Conservation (phyloP, 1,140 invertebrate genomes). For the Dreissena polymorpha region DNA sequence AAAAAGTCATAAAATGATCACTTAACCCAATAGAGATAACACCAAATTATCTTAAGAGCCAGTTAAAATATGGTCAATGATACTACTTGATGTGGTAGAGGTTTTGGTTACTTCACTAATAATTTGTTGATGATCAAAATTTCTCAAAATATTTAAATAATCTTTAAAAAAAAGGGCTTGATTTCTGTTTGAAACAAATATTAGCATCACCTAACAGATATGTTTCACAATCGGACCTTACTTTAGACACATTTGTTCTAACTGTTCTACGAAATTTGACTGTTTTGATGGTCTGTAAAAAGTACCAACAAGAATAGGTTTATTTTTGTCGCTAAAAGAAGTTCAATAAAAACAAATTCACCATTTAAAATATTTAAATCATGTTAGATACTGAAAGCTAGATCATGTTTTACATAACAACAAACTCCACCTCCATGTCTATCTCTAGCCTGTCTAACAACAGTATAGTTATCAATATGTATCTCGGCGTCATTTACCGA, state of each 20-base stretch:
- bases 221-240: conserved; percentile 6
- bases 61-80: conserved; percentile 8
- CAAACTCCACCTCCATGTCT: conserved; percentile 3
- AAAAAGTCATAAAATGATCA: conserved; percentile 26
- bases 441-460: conserved; percentile 5
- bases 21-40: conserved; percentile 11
- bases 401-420: conserved; percentile 1
- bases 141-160: conserved; percentile 14
- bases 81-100: background rate
- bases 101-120: conserved; percentile 6
- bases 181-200: conserved; percentile 30
- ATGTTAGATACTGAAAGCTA: conserved; percentile 1
- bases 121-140: conserved; percentile 14
- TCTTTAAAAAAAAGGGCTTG: background rate
- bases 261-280: conserved; percentile 14
- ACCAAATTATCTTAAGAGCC: background rate
- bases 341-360: conserved; percentile 31
- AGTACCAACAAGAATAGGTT: conserved; percentile 4
- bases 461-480: background rate
- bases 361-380: conserved; percentile 24
- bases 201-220: conserved; percentile 9
- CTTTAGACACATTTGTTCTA: background rate
- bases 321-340: conserved; percentile 21
- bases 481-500: conserved; percentile 6
- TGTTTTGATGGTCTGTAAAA: conserved; percentile 18